phyloP scores from a whole-genome alignment of 2,797 vertebrate genomes.

The Apodemus agrarius region DNA sequence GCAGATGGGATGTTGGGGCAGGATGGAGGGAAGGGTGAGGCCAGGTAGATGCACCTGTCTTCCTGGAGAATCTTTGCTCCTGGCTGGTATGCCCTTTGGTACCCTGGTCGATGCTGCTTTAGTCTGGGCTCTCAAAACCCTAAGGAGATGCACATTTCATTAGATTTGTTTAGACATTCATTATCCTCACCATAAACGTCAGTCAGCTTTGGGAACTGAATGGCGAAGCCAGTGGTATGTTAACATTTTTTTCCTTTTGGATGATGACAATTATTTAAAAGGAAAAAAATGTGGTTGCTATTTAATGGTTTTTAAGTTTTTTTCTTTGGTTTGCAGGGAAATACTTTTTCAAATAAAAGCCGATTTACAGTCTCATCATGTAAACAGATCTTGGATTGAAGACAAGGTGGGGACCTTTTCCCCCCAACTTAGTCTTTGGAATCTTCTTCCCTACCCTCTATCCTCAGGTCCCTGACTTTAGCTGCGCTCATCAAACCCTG shows the following conservation, averaged over 20 bases:
- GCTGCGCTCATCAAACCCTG: not conserved
- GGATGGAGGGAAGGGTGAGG: not conserved
- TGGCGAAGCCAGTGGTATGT: not conserved
- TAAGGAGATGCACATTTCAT: slow-evolving; percentile 58
- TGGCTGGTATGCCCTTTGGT: not conserved
- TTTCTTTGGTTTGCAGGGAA: not conserved
- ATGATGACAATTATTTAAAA: slow-evolving; percentile 49
- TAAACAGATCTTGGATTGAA: not conserved
- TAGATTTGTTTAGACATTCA: slow-evolving; percentile 72
- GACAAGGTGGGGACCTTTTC: not conserved
- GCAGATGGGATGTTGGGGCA: not conserved
- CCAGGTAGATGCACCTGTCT: not conserved
- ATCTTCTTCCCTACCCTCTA: no score
- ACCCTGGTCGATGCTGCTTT: slow-evolving; percentile 48
- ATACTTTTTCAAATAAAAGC: not conserved
- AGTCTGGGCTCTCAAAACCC: slow-evolving; percentile 10
- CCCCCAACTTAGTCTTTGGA: rapidly evolving
- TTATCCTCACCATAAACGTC: slow-evolving; percentile 53
- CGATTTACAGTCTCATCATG: not conserved
- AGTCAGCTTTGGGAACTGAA: not conserved
- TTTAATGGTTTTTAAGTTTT: slow-evolving; percentile 42
- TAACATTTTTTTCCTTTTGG: slow-evolving; percentile 28
- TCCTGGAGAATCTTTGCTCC: not conserved
- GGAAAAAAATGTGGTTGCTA: not conserved
- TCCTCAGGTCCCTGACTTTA: not conserved